Evolutionary conservation across 2,797 vertebrate genomes (phyloP), one percentile per base, ranked within the genome.

Genomic region (Prionace glauca): DNA sequence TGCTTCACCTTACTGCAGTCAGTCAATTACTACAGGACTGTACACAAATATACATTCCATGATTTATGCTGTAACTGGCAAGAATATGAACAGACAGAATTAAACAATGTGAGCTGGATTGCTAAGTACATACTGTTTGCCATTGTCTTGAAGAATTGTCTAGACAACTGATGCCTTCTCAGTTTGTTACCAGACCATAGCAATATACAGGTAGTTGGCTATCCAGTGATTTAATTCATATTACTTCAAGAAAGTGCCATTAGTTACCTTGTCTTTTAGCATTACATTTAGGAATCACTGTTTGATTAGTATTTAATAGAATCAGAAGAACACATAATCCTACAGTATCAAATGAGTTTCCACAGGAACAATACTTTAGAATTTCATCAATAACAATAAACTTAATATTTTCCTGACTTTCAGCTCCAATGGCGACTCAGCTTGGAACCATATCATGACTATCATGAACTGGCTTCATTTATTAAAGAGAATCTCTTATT

Each of bases 211-310:
- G 14, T 16, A 67, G 92, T 72, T 72, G 41, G 71, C 22, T 50
- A 8, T 24, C 69, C 41, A 95, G 69, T 72, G 45, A 72, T 45
- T 95, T 77, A 77, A 29, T 72, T 95, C 71, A 56, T 95, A 32
- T 77, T 26, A 29, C 56, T 71, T 94, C 45, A 56, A 74, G 29
- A 77, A 77, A 95, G 93, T 95, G 93, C 93, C 45, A 56, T 95
- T 74, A 74, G 41, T 72, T 95, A 50, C 45, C 56, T 74, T 29
- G 2, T 74, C 29, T 26, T 24, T 77, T 20, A 16, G 14, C 60
- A 62, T 65, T 65, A 56, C 45, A 20, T 95, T 95, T 50, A 32
- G 29, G 26, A 77, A 77, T 56, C 69, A 56, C 50, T 95, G 71
- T 56, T 41, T 77, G 69, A 95, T 95, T 77, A 72, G 26, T 56